Percentiles rank a stretch among this genome's conserved stretches.
These are phyloP conservation scores for Falco concolor DNA, from an alignment of 2,797 vertebrate species.

Conservation along the genomic window DNA sequence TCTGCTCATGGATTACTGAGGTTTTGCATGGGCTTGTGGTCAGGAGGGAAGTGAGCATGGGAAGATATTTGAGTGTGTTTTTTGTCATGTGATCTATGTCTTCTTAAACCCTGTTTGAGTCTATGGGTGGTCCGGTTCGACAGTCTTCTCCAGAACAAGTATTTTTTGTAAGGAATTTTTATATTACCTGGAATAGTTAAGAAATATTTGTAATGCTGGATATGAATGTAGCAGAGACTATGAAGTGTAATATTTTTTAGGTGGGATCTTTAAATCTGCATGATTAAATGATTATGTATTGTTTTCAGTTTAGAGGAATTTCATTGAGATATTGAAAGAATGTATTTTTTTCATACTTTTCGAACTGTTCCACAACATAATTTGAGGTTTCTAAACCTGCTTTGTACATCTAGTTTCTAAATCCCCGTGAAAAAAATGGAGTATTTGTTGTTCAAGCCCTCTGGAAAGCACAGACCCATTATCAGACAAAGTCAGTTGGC, in stretches of 20 bases:
- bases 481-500: background rate
- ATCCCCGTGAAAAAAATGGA: background rate
- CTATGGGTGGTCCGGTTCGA: background rate
- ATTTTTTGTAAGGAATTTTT: background rate
- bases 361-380: background rate
- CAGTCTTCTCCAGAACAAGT: background rate
- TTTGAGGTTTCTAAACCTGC: background rate
- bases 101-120: background rate
- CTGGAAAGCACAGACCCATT: background rate
- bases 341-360: background rate
- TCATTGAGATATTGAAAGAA: background rate
- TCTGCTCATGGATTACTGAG: background rate
- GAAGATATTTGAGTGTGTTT: background rate
- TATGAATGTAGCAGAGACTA: background rate
- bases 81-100: background rate
- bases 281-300: background rate
- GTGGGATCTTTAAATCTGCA: background rate
- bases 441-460: background rate
- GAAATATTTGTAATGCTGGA: background rate
- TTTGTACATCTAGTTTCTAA: background rate
- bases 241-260: background rate
- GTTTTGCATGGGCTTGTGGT: background rate
- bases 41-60: background rate
- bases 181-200: background rate
- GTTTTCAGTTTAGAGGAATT: background rate